Evolutionary conservation across 1,140 invertebrate genomes (phyloP).

Genomic region (Drosophila pandora): DNA sequence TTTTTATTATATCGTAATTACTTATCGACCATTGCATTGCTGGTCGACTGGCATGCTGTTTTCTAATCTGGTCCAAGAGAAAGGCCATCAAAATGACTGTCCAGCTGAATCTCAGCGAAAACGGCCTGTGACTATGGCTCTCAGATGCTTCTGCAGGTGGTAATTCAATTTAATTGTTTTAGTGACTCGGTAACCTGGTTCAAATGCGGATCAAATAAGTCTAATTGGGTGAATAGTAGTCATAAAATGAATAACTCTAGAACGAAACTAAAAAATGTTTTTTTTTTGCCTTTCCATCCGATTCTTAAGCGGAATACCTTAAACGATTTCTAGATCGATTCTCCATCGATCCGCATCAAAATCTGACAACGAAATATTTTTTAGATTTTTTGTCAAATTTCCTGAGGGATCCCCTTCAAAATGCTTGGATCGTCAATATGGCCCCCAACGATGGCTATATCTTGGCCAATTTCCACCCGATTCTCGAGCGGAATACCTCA

Average conservation of each 20-base stretch:
- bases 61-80: conserved; percentile 38
- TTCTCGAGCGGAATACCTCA: too few species aligned
- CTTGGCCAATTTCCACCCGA: too few species aligned
- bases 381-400: too few species aligned
- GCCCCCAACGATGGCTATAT: too few species aligned
- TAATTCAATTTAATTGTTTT: conserved; percentile 61
- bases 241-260: not conserved
- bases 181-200: conserved; percentile 26
- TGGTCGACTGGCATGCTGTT: conserved; percentile 25
- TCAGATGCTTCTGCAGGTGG: conserved; percentile 45
- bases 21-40: conserved; percentile 46
- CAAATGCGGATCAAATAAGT: not conserved
- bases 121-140: conserved; percentile 18
- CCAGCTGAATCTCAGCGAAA: conserved; percentile 40
- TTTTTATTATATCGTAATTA: conserved; percentile 59
- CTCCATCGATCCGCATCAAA: too few species aligned
- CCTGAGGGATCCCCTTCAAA: too few species aligned
- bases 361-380: too few species aligned
- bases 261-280: too few species aligned
- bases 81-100: conserved; percentile 50
- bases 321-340: too few species aligned
- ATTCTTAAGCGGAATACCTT: too few species aligned
- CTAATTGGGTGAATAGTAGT: not conserved
- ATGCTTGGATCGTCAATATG: too few species aligned
- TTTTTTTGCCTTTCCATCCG: too few species aligned